These are phyloP conservation scores for Orthonychiurus folsomi DNA, from an alignment of 2,888 invertebrate species.

Conservation along the genomic window DNA sequence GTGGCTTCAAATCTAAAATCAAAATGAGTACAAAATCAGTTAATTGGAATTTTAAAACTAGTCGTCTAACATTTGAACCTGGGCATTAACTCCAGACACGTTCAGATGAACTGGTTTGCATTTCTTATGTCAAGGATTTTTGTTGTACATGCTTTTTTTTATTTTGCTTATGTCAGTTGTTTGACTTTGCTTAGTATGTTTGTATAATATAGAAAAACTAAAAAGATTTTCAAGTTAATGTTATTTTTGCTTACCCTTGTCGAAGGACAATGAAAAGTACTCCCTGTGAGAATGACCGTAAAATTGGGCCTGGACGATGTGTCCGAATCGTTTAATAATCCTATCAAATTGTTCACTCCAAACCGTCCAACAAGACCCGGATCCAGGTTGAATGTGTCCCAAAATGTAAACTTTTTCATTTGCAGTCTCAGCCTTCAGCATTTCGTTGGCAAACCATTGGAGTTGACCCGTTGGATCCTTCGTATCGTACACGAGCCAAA, in stretches of 20 bases:
- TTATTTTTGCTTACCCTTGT: constrained; percentile 30
- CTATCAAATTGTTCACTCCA: constrained; percentile 29
- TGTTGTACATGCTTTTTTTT: too few relatives aligned
- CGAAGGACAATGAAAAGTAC: constrained; percentile 62
- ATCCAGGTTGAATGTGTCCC: constrained; percentile 70
- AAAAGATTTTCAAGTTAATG: too few relatives aligned
- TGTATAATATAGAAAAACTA: too few relatives aligned
- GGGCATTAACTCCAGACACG: too few relatives aligned
- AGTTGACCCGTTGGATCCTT: constrained; percentile 61
- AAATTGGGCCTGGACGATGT: constrained; percentile 51
- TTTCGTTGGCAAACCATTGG: constrained; percentile 66
- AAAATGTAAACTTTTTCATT: constrained; percentile 73
- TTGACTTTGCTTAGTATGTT: too few relatives aligned
- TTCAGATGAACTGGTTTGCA: too few relatives aligned
- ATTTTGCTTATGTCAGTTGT: too few relatives aligned
- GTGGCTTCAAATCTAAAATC: constrained; percentile 42
- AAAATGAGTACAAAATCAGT: too few relatives aligned
- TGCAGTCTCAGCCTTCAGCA: constrained; percentile 62
- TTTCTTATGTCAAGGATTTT: too few relatives aligned
- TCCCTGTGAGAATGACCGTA: constrained; percentile 74
- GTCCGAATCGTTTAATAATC: constrained; percentile 30
- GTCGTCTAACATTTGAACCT: too few relatives aligned
- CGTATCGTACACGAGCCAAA: constrained; percentile 63
- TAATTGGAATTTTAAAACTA: too few relatives aligned
- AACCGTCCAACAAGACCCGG: constrained; percentile 45